Evolutionary conservation across 2,113 vertebrate species (phyloP).

Genomic region (Aviceda subcristata): DNA sequence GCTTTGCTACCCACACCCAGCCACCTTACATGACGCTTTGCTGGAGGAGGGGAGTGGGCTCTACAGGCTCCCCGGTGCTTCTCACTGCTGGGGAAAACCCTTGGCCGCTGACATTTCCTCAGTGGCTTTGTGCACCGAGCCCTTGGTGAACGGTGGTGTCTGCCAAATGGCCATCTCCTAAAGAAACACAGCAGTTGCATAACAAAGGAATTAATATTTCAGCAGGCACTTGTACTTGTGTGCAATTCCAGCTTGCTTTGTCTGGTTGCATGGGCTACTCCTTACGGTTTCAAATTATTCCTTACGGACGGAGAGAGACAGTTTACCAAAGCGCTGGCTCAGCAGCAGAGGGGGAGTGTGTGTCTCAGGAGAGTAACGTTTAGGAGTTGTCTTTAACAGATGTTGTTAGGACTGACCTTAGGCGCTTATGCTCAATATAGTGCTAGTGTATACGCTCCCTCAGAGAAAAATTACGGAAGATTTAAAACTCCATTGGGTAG

Average conservation of each 20-base stretch:
- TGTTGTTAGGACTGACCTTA: background rate
- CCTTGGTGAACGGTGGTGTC: background rate
- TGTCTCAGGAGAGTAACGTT: background rate
- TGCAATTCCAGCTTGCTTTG: background rate
- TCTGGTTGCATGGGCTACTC: background rate
- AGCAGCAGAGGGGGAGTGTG: background rate
- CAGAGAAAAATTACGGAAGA: background rate
- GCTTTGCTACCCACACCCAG: background rate
- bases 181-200: background rate
- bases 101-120: background rate
- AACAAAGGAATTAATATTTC: slow-evolving; percentile 9
- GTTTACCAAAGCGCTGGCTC: background rate
- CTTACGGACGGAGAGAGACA: background rate
- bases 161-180: background rate
- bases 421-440: background rate
- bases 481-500: background rate
- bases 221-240: background rate
- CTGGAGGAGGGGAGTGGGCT: background rate
- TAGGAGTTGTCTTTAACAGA: background rate
- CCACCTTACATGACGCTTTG: fast-evolving
- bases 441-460: background rate
- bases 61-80: background rate
- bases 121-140: background rate
- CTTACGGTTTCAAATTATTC: background rate
- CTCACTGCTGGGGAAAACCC: background rate